Evolutionary conservation across 1,140 invertebrate species (phyloP), one percentile per base, ranked within the genome.

Genomic region (Drosophila lowei): DNA sequence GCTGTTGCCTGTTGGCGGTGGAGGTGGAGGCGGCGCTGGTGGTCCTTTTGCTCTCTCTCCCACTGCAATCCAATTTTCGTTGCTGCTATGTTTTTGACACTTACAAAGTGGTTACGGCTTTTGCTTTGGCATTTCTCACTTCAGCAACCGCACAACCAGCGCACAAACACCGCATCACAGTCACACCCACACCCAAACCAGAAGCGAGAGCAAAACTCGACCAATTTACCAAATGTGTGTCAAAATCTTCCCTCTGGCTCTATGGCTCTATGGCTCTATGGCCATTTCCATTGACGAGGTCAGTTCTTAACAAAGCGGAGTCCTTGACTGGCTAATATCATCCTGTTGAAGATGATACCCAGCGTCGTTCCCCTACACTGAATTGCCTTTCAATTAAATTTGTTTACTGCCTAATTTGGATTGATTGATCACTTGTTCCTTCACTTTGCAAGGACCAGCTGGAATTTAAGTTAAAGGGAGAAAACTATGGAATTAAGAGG

Each of bases 51-150:
- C 57, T 72, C 72, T 63, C 11, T 38, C 34, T 38, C 34, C 34
- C 34, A 74, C 77, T 86, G 77, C 80, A 85, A 77, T 85, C 80
- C 80, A 85, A 85, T 85, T 85, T 85, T 85, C 80, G 77, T 86
- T 80, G 68, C 81, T 85, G 67, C 81, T 85, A 80, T 85, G 80
- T 85, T 85, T 85, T 85, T 85, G 80, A 85, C 81, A 85, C 81
- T 85, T 85, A 85, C 81, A 85, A 85, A 85, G 81, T 85, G 81
- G 81, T 86, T 86, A 86, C 81, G 81, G 78, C 81, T 86, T 88
- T 86, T 86, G 81, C 81, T 86, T 86, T 86, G 83, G 83, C 83
- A 86, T 86, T 86, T 86, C 81, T 86, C 81, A 86, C 81, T 86
- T 86, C 81, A 86, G 70, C 83, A 86, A 88, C 81, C 81, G 81